Base-by-base conservation (phyloP, 2,797 vertebrate genomes). In the Sebastes kiyomatsui region DNA sequence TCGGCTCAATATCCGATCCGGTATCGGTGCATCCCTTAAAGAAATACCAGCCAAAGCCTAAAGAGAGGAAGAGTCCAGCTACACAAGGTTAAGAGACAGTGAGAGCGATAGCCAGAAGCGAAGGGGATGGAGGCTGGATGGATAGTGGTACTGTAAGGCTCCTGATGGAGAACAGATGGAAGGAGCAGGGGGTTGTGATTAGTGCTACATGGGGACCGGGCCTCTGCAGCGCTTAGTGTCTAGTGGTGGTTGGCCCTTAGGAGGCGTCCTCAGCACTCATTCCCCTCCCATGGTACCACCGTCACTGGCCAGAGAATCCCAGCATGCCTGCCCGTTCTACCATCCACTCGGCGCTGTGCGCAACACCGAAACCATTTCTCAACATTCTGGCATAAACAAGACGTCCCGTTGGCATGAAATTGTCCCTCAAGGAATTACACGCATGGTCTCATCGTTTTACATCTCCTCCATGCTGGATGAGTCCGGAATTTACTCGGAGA, bases 131-230 rank as follows among this genome's bases (percentile, higher is more conserved):
- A 84, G 75, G 67, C 56, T 38, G 82, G 75, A 76, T 56, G 1
- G 85, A 71, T 75, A 85, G 87, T 83, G 75, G 86, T 81, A 75
- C 78, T 83, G 80, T 79, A 75, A 77, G 84, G 82, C 79, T 67
- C 6, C 79, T 93, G 93, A 94, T 93, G 88, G 93, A 86, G 92
- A 94, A 91, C 94, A 96, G 94, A 95, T 95, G 94, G 93, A 94
- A 61, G 81, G 86, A 88, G 90, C 88, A 86, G 90, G 85, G 87
- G 92, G 86, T 92, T 93, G 86, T 93, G 94, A 95, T 95, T 94
- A 94, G 92, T 80, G 87, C 90, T 93, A 92, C 90, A 88, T 71
- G 77, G 90, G 78, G 90, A 94, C 86, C 22, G 30, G 88, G 90
- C 83, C 89, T 90, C 89, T 80, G 84, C 79, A 62, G 82, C 74